Conservation (phyloP, 2,113 vertebrate genomes). For the Myrmecophaga tridactyla region DNA sequence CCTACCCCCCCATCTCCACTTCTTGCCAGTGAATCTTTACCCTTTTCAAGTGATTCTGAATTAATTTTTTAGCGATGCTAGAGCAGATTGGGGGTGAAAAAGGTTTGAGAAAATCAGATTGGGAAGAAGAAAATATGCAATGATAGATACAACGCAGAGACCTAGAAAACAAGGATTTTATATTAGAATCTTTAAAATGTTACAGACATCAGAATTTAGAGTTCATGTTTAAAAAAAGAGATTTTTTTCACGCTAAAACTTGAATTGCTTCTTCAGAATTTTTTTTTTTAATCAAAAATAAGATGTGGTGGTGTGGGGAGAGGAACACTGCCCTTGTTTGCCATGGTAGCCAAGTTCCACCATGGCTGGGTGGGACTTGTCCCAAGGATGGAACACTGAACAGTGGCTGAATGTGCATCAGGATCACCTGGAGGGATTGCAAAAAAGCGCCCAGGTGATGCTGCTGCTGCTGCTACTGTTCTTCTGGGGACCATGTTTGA, state of each 20-base stretch:
- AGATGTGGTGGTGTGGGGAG: not conserved
- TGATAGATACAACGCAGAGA: constrained; percentile 1
- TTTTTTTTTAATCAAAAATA: constrained; percentile 22
- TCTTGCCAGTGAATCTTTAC: not conserved
- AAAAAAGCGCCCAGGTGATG: not conserved
- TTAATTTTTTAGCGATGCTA: not conserved
- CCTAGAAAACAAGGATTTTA: not conserved
- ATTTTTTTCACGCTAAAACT: not conserved
- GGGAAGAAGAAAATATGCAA: not conserved
- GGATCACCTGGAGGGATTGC: not conserved
- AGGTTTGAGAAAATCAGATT: not conserved
- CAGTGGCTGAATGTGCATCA: not conserved
- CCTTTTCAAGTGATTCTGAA: not conserved
- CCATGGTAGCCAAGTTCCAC: not conserved
- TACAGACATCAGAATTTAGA: not conserved
- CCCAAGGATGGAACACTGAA: not conserved
- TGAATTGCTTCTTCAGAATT: constrained; percentile 18
- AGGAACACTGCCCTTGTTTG: not conserved
- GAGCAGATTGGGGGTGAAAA: not conserved
- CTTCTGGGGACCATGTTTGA: not conserved
- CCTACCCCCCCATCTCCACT: not conserved
- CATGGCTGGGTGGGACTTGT: not conserved
- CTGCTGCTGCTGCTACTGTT: not conserved
- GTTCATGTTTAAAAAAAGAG: not conserved
- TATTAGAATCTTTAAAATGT: not conserved